These are phyloP conservation scores for Byasa hedistus DNA, from an alignment of 2,888 invertebrate species.

Conservation along the genomic window DNA sequence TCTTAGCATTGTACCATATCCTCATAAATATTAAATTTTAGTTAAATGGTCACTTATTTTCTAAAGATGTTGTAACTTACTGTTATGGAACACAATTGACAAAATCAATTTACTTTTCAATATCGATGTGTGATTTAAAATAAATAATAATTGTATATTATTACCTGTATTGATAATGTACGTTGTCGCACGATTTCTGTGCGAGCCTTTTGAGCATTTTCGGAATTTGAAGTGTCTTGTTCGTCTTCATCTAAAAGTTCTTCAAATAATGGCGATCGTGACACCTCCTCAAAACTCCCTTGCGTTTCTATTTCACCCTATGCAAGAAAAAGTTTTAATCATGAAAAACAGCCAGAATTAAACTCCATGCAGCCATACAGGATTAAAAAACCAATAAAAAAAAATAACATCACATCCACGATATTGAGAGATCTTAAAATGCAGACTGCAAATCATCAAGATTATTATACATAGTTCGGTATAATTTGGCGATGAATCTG, in stretches of 20 bases:
- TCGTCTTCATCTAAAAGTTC: constrained; percentile 72
- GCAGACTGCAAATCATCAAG: too few relatives aligned
- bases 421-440: too few relatives aligned
- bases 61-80: too few relatives aligned
- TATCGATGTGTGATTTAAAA: not conserved
- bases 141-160: not conserved
- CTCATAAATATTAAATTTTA: too few relatives aligned
- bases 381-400: too few relatives aligned
- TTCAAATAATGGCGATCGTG: constrained; percentile 71
- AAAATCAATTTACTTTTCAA: not conserved
- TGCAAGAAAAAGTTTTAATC: constrained; percentile 10
- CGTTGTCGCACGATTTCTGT: constrained; percentile 47
- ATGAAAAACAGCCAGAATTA: not conserved
- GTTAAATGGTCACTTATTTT: too few relatives aligned
- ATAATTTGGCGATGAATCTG: too few relatives aligned
- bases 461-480: too few relatives aligned
- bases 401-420: too few relatives aligned
- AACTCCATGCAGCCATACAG: too few relatives aligned
- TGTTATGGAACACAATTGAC: too few relatives aligned
- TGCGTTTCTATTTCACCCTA: constrained; percentile 82
- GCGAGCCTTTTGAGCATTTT: constrained; percentile 32
- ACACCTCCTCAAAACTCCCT: constrained; percentile 79
- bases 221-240: constrained; percentile 33
- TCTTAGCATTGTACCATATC: too few relatives aligned
- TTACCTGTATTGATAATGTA: constrained; percentile 67